Evolutionary conservation across 1,140 invertebrate genomes (phyloP), one percentile per base, ranked within the genome.

Genomic region (Eumaeus atala): DNA sequence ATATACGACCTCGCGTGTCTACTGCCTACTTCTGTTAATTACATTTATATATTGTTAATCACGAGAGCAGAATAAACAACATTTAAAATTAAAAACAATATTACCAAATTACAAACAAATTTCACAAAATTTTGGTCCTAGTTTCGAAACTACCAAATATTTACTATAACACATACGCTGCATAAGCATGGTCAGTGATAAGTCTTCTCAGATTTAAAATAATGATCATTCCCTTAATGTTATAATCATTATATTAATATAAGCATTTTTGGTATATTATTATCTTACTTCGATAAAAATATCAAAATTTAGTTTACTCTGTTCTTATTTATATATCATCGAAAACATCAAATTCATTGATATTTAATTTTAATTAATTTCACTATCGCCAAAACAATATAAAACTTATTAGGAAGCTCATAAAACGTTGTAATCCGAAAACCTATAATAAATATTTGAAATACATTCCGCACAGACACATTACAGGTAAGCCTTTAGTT

Each of bases 21-120:
- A 74, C 70, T 64, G 48, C 70, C 69, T 66, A 65, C 49, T 71
- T 76, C 66, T 64, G 60, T 74, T 64, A 62, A 74, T 74, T 73
- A 72, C 57, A 76, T 66, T 58, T 50, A 63, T 67, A 74, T 70
- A 58, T 70, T 72, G 72, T 86, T 86, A 86, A 79, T 82, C 72
- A 78, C 72, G 64, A 71, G 62, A 67, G 64, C 69, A 73, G 58
- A 68, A 80, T 77, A 79, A 80, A 81, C 66, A 79, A 72, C 59
- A 36, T 70, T 81, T 81, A 70, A 77, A 77, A 85, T 74, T 77
- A 80, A 82, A 84, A 84, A 78, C 77, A 78, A 73, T 63, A 71
- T 62, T 49, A 58, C 61, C 62, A 66, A 65, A 77, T 73, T 77
- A 74, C 58, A 81, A 81, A 78, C 73, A 75, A 61, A 72, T 72